Percentiles rank a stretch among this genome's conserved stretches.
These are phyloP conservation scores for Allophyes oxyacanthae DNA, from an alignment of 2,888 invertebrate genomes.

Conservation along the genomic window DNA sequence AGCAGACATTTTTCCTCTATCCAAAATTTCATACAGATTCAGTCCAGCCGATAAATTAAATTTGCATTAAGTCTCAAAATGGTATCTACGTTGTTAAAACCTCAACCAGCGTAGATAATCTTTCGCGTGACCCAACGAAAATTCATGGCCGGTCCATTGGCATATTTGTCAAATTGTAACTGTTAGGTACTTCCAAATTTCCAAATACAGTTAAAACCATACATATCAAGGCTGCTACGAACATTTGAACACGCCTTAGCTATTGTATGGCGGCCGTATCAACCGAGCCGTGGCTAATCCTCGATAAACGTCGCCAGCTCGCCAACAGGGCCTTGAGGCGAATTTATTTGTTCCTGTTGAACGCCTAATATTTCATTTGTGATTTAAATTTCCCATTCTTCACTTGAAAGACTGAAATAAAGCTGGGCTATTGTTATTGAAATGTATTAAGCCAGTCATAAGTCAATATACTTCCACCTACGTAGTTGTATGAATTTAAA, in stretches of 20 bases:
- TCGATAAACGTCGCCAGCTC: conserved; percentile 69
- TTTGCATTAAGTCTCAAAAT: too few species aligned
- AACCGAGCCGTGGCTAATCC: conserved; percentile 75
- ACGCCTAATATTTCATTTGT: conserved; percentile 53
- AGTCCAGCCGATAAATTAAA: too few species aligned
- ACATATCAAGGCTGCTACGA: conserved; percentile 44
- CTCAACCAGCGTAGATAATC: too few species aligned
- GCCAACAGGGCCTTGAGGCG: conserved; percentile 62
- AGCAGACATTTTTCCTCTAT: too few species aligned
- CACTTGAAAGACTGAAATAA: conserved; percentile 21
- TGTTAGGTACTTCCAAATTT: conserved; percentile 1
- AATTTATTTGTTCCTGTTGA: conserved; percentile 58
- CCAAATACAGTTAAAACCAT: conserved; percentile 19
- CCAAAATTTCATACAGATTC: too few species aligned
- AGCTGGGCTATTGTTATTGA: conserved; percentile 34
- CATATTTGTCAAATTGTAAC: conserved; percentile 21
- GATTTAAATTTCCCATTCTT: conserved; percentile 46
- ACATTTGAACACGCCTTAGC: conserved; percentile 40
- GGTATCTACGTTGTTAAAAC: too few species aligned
- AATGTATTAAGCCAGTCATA: conserved; percentile 18
- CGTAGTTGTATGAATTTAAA: conserved; percentile 9
- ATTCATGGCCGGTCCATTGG: conserved; percentile 11
- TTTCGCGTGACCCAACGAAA: conserved; percentile 6
- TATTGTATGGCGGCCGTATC: conserved; percentile 65
- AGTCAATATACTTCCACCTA: not conserved